phyloP scores from a whole-genome alignment of 2,888 invertebrate genomes.

The Yponomeuta sedellus region DNA sequence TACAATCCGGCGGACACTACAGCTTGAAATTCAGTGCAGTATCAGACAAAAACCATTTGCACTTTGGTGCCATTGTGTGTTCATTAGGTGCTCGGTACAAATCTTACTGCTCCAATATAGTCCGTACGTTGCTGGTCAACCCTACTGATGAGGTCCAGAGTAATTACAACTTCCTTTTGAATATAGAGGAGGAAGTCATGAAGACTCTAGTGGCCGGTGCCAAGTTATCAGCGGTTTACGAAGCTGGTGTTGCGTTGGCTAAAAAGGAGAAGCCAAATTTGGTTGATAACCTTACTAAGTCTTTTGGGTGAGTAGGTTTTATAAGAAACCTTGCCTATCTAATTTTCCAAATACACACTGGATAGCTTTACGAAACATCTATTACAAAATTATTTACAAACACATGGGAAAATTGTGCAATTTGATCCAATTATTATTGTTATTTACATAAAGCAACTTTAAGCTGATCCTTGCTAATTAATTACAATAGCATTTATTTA shows the following conservation, averaged over 20 bases:
- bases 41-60: slow-evolving; percentile 94
- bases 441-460: no score
- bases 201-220: slow-evolving; percentile 88
- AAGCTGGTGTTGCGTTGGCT: slow-evolving; percentile 86
- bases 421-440: no score
- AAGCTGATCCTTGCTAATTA: no score
- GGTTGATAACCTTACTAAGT: slow-evolving; percentile 93
- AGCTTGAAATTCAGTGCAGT: slow-evolving; percentile 97
- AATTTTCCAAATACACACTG: no score
- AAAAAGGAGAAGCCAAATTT: slow-evolving; percentile 91
- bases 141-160: slow-evolving; percentile 87
- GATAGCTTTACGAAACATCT: no score
- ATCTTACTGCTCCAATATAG: slow-evolving; percentile 98
- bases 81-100: slow-evolving; percentile 96
- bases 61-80: slow-evolving; percentile 97
- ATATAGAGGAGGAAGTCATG: slow-evolving; percentile 92
- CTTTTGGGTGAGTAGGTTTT: slow-evolving; percentile 82
- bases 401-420: no score
- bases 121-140: slow-evolving; percentile 96
- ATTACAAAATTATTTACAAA: no score
- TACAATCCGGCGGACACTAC: slow-evolving; percentile 99
- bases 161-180: slow-evolving; percentile 94
- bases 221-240: slow-evolving; percentile 91
- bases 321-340: neutral
- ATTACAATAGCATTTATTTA: no score